Conservation (phyloP, 2,113 vertebrate genomes). For the Dicrurus megarhynchus region DNA sequence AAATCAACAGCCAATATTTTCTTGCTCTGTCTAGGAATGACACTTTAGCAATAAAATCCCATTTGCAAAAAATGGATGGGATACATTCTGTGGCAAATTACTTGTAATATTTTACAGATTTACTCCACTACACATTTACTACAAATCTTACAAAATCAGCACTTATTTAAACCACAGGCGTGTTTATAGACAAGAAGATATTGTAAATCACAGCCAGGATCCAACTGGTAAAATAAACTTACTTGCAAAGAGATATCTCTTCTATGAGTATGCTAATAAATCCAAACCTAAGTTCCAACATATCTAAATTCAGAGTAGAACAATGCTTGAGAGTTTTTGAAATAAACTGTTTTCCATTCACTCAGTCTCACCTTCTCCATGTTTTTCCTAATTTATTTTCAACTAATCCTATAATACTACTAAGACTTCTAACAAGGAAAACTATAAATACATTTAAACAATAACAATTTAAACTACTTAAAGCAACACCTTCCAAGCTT, state of each 20-base stretch:
- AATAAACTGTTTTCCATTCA: neutral
- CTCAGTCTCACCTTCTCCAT: neutral
- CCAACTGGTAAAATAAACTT: slow-evolving; percentile 49
- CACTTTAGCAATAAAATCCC: slow-evolving; percentile 12
- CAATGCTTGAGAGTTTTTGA: neutral
- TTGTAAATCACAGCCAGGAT: slow-evolving; percentile 17
- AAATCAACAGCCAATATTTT: slow-evolving; percentile 43
- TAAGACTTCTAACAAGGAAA: neutral
- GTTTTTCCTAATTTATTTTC: neutral
- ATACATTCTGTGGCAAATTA: slow-evolving; percentile 28
- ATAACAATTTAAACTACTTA: neutral
- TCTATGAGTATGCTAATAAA: slow-evolving; percentile 32
- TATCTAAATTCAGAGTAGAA: neutral
- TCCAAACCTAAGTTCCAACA: neutral
- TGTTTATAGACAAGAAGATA: slow-evolving; percentile 48
- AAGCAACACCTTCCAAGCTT: neutral
- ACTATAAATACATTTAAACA: neutral
- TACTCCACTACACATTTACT: slow-evolving; percentile 30
- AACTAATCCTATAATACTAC: neutral
- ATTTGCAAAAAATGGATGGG: slow-evolving; percentile 39
- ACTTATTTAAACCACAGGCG: slow-evolving; percentile 33
- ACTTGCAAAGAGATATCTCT: neutral
- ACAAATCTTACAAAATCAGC: slow-evolving; percentile 55
- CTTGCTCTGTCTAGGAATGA: slow-evolving; percentile 8
- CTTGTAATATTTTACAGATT: slow-evolving; percentile 55